phyloP scores from a whole-genome alignment of 1,140 invertebrate genomes.

The Patella vulgata region DNA sequence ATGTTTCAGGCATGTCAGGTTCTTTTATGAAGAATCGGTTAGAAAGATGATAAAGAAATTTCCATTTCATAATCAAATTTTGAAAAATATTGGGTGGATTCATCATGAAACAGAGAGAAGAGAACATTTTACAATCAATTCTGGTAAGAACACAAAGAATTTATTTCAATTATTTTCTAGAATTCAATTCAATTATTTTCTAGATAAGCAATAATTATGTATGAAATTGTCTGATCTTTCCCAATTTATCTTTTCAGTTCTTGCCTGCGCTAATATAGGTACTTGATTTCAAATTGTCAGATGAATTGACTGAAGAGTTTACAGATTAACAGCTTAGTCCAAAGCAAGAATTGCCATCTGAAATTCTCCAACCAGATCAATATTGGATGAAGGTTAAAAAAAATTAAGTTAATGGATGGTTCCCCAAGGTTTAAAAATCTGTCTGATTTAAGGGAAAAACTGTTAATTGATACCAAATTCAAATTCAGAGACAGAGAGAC shows the following conservation, averaged over 20 bases:
- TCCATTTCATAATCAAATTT: not conserved
- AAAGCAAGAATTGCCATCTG: not conserved
- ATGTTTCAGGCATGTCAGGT: not conserved
- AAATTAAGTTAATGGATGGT: not conserved
- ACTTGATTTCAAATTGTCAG: not conserved
- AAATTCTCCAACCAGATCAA: not conserved
- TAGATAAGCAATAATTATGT: not conserved
- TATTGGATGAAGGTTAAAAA: not conserved
- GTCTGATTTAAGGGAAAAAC: not conserved
- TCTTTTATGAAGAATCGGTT: not conserved
- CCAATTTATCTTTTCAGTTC: conserved; percentile 1
- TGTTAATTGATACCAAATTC: not conserved
- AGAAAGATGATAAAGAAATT: conserved; percentile 3
- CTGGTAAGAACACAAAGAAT: not conserved
- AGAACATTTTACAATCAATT: not conserved
- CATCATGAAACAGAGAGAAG: not conserved
- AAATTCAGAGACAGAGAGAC: too few species aligned
- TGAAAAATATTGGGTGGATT: conserved; percentile 9
- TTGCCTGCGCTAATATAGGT: conserved; percentile 1
- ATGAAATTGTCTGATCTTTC: not conserved
- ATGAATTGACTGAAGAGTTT: conserved; percentile 5
- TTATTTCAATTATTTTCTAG: not conserved
- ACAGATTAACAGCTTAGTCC: not conserved
- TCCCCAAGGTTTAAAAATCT: conserved; percentile 1
- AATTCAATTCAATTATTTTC: not conserved